Base-by-base conservation (phyloP, 2,113 vertebrate genomes). In the Gobiocypris rarus region DNA sequence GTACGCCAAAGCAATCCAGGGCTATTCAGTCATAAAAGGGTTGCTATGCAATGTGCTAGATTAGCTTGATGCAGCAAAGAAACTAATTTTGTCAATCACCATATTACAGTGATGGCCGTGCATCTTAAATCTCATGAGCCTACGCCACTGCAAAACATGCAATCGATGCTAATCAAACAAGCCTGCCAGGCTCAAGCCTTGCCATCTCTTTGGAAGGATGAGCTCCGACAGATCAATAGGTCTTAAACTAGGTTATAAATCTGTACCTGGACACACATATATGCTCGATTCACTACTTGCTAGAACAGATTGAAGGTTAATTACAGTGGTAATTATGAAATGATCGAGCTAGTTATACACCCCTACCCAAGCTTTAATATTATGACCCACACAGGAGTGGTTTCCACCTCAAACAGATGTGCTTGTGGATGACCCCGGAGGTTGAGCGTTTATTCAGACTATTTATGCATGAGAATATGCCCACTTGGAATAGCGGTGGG, bases 371-470 rank as follows among this genome's bases (percentile, higher is more conserved):
- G 52, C 34, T 28, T 59, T n/a, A 31, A 80, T 70, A 19, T 58
- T 69, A 83, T 80, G 89, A 87, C 80, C 88, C 86, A 81, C 83
- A 73, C 58, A 86, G 87, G 84, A 79, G 77, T 59, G 63, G 79
- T 89, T 84, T n/a, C 43, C 71, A 85, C 43, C 17, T 75, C 58
- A 52, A 61, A 82, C 59, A 80, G 85, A 83, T 83, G 65, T 78
- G 81, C 52, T 31, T 28, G 80, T 83, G 79, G 67, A 81, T 75
- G 80, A 61, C 63, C 45, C 15, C 10, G 45, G 41, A 45, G n/a
- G 38, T 26, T 48, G n/a, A 71, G 41, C 26, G 24, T 43, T 83
- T 85, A 74, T 67, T 73, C 43, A 74, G 48, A 26, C 22, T 70
- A 65, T 50, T 65, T 28, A 70, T 22, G 19, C 41, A 70, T 34